Conservation (phyloP, 2,888 invertebrate species). For the Caenorhabditis wallacei region DNA sequence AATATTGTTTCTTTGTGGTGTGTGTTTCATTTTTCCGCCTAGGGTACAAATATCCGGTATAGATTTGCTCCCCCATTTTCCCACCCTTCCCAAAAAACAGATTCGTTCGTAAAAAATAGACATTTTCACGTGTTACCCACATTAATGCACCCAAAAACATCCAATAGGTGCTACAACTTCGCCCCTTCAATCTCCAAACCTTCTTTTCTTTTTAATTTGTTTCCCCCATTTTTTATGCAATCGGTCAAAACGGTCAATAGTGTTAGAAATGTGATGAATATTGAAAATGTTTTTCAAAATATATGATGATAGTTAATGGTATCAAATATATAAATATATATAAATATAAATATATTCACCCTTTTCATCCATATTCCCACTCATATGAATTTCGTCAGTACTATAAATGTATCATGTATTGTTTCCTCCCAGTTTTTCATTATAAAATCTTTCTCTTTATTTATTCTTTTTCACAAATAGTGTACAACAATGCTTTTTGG, state of each 20-base stretch:
- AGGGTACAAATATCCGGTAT: conserved; percentile 68
- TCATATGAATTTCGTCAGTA: conserved; percentile 13
- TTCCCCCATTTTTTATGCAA: conserved; percentile 20
- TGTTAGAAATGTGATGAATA: conserved; percentile 57
- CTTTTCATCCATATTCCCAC: not conserved
- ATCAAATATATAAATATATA: conserved; percentile 15
- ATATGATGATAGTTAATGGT: conserved; percentile 39
- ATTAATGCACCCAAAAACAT: conserved; percentile 35
- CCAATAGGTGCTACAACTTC: conserved; percentile 41
- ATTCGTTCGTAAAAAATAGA: conserved; percentile 31
- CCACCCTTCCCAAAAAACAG: conserved; percentile 11
- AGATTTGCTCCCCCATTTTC: conserved; percentile 14
- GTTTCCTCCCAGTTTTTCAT: not conserved
- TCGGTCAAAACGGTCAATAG: conserved; percentile 50
- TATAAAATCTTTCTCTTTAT: not conserved
- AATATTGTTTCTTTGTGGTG: conserved; percentile 37
- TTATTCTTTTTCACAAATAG: no score
- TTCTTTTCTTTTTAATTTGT: not conserved
- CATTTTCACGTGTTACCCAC: conserved; percentile 21
- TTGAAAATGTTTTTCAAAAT: conserved; percentile 26
- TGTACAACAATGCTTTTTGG: no score
- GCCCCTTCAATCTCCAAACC: conserved; percentile 30
- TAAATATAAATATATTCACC: not conserved
- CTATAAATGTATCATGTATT: conserved; percentile 1
- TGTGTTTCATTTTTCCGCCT: conserved; percentile 38